Evolutionary conservation across 35 echinoderm and acorn worm genomes (phyloP).

Genomic region (Apostichopus parvimensis): DNA sequence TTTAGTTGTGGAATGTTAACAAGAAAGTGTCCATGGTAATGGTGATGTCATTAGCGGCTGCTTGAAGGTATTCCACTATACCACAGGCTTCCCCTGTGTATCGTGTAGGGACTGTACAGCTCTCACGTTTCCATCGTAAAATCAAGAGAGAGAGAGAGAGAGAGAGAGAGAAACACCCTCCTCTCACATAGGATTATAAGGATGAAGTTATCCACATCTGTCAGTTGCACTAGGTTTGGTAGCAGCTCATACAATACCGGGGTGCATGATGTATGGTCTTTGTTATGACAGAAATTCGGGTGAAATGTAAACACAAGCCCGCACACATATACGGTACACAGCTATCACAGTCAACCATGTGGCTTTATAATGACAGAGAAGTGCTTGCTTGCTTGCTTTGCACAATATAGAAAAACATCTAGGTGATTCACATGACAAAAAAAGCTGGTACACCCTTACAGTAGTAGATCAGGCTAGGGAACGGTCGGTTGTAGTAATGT

Average conservation of each 20-base stretch:
- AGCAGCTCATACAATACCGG: too few relatives aligned
- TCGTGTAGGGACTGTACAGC: background rate
- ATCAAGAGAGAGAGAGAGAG: too few relatives aligned
- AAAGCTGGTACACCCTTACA: too few relatives aligned
- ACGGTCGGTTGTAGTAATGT: too few relatives aligned
- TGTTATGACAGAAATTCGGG: conserved; percentile 14
- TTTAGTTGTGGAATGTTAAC: conserved; percentile 44
- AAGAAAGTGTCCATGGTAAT: conserved; percentile 48
- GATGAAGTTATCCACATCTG: background rate
- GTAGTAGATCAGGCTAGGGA: too few relatives aligned
- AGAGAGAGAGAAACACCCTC: background rate
- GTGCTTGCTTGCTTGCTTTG: too few relatives aligned
- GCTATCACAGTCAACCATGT: too few relatives aligned
- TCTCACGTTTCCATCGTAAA: background rate
- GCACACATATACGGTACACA: too few relatives aligned
- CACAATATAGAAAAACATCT: too few relatives aligned
- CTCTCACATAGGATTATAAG: conserved; percentile 2
- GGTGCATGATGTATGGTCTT: background rate
- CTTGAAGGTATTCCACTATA: background rate
- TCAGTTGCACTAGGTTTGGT: too few relatives aligned
- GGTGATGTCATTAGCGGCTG: conserved; percentile 31
- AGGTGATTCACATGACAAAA: too few relatives aligned
- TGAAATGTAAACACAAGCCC: background rate
- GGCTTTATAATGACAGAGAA: too few relatives aligned
- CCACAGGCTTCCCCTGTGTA: conserved; percentile 1